A percentile compares a stretch with the other conserved stretches of the same genome.
phyloP scores from a whole-genome alignment of 2,113 vertebrate genomes.

The Thamnophis sirtalis region DNA sequence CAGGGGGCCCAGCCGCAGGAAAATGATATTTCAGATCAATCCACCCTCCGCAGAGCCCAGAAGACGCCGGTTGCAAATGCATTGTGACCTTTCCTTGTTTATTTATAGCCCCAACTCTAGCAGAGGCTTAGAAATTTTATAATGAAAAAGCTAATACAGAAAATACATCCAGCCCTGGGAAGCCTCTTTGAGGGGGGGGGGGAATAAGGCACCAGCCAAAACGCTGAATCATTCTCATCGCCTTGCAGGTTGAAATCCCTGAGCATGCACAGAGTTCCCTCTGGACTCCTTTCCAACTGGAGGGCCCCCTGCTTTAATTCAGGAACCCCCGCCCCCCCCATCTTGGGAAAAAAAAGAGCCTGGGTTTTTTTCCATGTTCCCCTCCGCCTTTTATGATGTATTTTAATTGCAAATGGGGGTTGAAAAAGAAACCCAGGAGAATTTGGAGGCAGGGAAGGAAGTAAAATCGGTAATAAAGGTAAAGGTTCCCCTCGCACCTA shows the following conservation, averaged over 20 bases:
- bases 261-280: neutral
- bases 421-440: neutral
- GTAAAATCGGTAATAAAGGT: neutral
- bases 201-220: no score
- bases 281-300: neutral
- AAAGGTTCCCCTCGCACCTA: no score
- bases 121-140: neutral
- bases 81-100: neutral
- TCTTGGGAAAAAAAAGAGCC: neutral
- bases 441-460: neutral
- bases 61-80: neutral
- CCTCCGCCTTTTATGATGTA: neutral
- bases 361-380: neutral
- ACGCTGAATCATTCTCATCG: neutral
- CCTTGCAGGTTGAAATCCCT: neutral
- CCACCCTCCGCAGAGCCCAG: neutral
- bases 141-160: neutral
- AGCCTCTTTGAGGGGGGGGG: neutral
- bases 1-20: rapidly evolving
- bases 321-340: neutral
- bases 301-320: neutral
- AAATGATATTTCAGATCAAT: neutral
- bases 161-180: no score
- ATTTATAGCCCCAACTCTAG: neutral
- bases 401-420: constrained; percentile 12